phyloP scores from a whole-genome alignment of 2,888 invertebrate genomes.

The Leucania comma region DNA sequence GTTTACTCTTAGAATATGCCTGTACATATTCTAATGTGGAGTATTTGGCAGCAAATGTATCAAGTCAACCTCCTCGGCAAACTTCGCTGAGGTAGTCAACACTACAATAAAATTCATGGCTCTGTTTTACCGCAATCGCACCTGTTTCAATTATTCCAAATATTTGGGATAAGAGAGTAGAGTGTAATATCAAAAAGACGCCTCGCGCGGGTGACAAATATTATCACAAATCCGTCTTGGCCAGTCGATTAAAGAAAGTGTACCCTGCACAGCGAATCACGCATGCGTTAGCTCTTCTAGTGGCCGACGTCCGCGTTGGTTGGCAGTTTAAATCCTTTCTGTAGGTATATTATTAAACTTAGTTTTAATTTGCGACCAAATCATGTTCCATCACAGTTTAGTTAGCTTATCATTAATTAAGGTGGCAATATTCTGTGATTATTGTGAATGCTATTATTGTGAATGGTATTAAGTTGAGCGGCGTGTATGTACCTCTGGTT shows the following conservation, averaged over 20 bases:
- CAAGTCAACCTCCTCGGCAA: too few species aligned
- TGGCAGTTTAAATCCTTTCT: conserved; percentile 2
- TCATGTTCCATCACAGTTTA: conserved; percentile 53
- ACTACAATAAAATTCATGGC: too few species aligned
- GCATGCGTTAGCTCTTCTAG: not conserved
- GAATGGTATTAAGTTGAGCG: conserved; percentile 47
- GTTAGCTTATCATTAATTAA: conserved; percentile 32
- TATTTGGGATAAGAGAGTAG: not conserved
- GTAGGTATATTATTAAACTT: conserved; percentile 4
- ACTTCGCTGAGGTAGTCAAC: too few species aligned
- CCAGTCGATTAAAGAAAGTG: not conserved
- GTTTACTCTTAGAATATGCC: too few species aligned
- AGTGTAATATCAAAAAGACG: too few species aligned
- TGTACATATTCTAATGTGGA: too few species aligned
- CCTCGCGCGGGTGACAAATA: too few species aligned
- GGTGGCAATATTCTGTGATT: conserved; percentile 62
- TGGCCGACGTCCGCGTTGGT: not conserved
- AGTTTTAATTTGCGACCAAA: conserved; percentile 58
- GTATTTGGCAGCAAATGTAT: too few species aligned
- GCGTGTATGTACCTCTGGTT: conserved; percentile 12
- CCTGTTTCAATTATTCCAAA: too few species aligned
- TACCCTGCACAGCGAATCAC: not conserved
- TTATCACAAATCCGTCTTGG: conserved; percentile 2
- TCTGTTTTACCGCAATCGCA: too few species aligned
- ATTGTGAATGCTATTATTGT: conserved; percentile 64